Percentiles rank a stretch among this genome's conserved stretches.
Evolutionary conservation across 2,113 vertebrate species (phyloP).

Genomic region (Oreochromis aureus): DNA sequence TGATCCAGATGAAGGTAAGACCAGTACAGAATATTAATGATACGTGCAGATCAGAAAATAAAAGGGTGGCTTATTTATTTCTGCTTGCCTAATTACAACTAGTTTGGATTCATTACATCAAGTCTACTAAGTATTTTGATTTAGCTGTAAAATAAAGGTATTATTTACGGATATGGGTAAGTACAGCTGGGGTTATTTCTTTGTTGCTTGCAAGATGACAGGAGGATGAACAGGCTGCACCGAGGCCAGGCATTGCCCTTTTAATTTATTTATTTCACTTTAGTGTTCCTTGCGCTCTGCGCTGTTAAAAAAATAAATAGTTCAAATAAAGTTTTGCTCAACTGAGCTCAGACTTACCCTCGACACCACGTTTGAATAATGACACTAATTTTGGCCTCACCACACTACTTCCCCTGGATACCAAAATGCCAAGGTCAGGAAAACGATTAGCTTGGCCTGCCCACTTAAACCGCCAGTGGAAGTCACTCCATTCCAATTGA

Average conservation of each 20-base stretch:
- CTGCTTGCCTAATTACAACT: not conserved
- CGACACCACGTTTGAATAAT: slow-evolving; percentile 30
- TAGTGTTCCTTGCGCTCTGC: not conserved
- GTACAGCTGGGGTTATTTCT: not conserved
- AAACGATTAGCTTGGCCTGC: slow-evolving; percentile 35
- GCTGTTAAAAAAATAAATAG: not conserved
- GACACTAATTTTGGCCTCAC: slow-evolving; percentile 22
- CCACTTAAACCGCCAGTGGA: slow-evolving; percentile 29
- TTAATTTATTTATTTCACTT: not conserved
- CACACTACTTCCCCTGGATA: slow-evolving; percentile 5
- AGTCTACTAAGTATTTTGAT: not conserved
- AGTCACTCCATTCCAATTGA: slow-evolving; percentile 14
- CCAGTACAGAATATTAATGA: not conserved
- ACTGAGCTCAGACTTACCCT: not conserved
- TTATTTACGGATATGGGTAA: not conserved
- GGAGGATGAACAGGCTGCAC: not conserved
- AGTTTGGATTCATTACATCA: not conserved
- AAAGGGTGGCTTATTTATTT: not conserved
- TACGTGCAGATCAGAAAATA: not conserved
- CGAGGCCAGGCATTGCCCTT: not conserved
- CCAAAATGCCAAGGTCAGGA: slow-evolving; percentile 47
- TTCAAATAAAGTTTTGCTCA: not conserved
- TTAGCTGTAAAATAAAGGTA: not conserved
- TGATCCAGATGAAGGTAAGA: slow-evolving; percentile 89
- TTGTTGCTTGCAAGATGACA: not conserved